A percentile compares a stretch with the other conserved stretches of the same genome.
These are phyloP conservation scores for Acanthurus leucopareius DNA, from an alignment of 2,797 vertebrate species.

Conservation along the genomic window DNA sequence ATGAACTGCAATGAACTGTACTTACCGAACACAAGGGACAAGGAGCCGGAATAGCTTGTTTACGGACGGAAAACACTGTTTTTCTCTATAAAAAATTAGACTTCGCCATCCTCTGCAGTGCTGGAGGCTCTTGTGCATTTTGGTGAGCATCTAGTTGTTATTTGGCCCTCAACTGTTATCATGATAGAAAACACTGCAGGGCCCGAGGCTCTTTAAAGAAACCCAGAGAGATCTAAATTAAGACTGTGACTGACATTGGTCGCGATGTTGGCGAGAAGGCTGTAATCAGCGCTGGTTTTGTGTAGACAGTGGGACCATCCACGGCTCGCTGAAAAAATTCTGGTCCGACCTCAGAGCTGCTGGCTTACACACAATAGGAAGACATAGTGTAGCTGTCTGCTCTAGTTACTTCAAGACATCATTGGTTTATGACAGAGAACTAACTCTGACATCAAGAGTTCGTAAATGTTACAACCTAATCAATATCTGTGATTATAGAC, in stretches of 20 bases:
- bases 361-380: slow-evolving; percentile 50
- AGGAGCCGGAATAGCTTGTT: slow-evolving; percentile 67
- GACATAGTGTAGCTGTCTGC: slow-evolving; percentile 47
- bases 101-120: slow-evolving; percentile 17
- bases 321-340: slow-evolving; percentile 51
- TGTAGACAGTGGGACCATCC: slow-evolving; percentile 73
- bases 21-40: slow-evolving; percentile 13
- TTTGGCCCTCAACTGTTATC: slow-evolving; percentile 81
- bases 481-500: background rate
- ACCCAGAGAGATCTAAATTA: slow-evolving; percentile 80
- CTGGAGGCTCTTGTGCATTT: slow-evolving; percentile 65
- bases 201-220: slow-evolving; percentile 71
- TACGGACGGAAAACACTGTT: slow-evolving; percentile 68
- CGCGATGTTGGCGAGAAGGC: slow-evolving; percentile 64
- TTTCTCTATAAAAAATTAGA: slow-evolving; percentile 66
- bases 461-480: slow-evolving; percentile 11
- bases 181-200: slow-evolving; percentile 71
- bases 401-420: slow-evolving; percentile 35
- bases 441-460: slow-evolving; percentile 18
- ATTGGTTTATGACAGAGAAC: no score
- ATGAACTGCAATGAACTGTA: slow-evolving; percentile 30
- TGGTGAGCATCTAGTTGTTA: slow-evolving; percentile 83
- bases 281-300: slow-evolving; percentile 80
- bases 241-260: slow-evolving; percentile 79
- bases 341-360: slow-evolving; percentile 58